These are phyloP conservation scores for Epistrophe eligans DNA, from an alignment of 2,888 invertebrate genomes.

Conservation along the genomic window DNA sequence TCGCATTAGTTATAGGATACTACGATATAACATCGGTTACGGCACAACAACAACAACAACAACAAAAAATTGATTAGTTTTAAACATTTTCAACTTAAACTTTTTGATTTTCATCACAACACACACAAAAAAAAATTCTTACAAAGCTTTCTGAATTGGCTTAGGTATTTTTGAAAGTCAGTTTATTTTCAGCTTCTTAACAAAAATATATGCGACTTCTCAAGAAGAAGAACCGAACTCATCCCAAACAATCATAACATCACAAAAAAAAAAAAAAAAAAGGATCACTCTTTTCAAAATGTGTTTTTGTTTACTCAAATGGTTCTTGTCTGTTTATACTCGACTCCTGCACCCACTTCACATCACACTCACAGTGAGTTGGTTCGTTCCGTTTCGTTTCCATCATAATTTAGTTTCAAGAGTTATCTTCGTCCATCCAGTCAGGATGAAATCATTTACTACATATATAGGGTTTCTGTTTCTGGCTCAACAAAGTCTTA, in stretches of 20 bases:
- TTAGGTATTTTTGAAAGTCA: background rate
- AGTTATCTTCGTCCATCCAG: constrained; percentile 50
- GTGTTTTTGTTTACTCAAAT: constrained; percentile 23
- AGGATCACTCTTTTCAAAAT: constrained; percentile 16
- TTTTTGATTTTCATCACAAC: constrained; percentile 12
- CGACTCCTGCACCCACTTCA: background rate
- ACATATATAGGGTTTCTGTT: background rate
- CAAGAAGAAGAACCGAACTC: background rate
- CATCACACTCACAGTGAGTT: constrained; percentile 12
- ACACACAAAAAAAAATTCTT: background rate
- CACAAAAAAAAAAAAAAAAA: too few relatives aligned
- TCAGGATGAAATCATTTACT: constrained; percentile 48
- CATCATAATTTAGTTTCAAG: constrained; percentile 27
- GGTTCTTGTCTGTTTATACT: background rate
- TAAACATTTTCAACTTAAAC: background rate
- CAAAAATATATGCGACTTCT: background rate
- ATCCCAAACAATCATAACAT: background rate
- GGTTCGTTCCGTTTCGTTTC: background rate
- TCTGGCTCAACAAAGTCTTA: background rate
- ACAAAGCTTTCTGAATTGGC: background rate
- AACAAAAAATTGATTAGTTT: constrained; percentile 8
- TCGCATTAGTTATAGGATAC: background rate
- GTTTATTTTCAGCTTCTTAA: background rate
- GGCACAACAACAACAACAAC: too few relatives aligned
- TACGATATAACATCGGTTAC: background rate